Evolutionary conservation across 2,888 invertebrate genomes (phyloP).

Genomic region (Tiliacea aurago): DNA sequence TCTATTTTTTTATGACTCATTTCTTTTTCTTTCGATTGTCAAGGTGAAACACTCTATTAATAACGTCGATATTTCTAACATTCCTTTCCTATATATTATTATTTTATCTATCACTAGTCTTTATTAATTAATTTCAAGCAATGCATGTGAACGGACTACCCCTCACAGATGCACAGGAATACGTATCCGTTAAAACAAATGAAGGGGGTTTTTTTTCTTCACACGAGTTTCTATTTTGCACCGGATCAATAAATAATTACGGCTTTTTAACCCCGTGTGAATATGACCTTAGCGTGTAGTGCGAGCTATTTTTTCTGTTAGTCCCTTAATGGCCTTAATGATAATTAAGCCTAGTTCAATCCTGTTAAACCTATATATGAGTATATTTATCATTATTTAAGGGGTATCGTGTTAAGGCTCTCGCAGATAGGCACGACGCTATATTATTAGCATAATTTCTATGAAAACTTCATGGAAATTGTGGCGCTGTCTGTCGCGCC

Average conservation of each 20-base stretch:
- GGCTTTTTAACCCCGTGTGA: conserved; percentile 80
- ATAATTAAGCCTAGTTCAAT: conserved; percentile 8
- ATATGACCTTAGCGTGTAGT: conserved; percentile 78
- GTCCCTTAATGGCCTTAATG: conserved; percentile 28
- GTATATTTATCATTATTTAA: too few species aligned
- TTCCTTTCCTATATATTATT: background rate
- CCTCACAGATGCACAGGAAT: conserved; percentile 61
- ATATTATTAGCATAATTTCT: too few species aligned
- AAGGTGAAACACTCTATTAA: background rate
- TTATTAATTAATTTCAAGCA: conserved; percentile 66
- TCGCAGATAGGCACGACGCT: too few species aligned
- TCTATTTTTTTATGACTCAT: background rate
- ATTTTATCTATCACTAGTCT: background rate
- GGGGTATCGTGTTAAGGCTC: too few species aligned
- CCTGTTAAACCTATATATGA: background rate
- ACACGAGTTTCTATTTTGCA: conserved; percentile 74
- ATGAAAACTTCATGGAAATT: too few species aligned
- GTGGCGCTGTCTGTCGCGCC: too few species aligned
- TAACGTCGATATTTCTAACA: background rate
- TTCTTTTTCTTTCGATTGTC: conserved; percentile 12
- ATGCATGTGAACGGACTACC: conserved; percentile 67
- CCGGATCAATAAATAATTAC: conserved; percentile 85
- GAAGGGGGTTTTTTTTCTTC: conserved; percentile 75
- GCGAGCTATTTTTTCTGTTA: conserved; percentile 45
- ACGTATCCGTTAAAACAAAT: conserved; percentile 76